Conservation (phyloP, 2,113 vertebrate species). For the Setophaga coronata region DNA sequence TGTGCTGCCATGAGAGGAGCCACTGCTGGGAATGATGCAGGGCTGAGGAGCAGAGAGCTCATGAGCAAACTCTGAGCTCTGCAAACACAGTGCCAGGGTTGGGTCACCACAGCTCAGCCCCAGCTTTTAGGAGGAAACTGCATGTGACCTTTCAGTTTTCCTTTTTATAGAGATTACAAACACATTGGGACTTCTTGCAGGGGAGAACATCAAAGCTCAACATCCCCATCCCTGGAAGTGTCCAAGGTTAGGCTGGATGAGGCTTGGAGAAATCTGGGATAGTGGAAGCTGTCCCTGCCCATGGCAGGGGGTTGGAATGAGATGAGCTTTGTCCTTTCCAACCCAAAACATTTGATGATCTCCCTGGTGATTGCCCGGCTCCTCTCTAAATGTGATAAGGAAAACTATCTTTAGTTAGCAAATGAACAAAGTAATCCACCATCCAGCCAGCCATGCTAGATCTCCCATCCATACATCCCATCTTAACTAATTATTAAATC, state of each 20-base stretch:
- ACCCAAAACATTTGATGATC: background rate
- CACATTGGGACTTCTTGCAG: background rate
- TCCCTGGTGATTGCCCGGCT: background rate
- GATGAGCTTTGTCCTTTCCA: background rate
- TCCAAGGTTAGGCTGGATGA: rapidly evolving
- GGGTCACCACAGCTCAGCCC: background rate
- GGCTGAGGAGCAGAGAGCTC: background rate
- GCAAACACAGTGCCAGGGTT: background rate
- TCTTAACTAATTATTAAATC: constrained; percentile 59
- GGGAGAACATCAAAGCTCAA: background rate
- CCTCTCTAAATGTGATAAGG: background rate
- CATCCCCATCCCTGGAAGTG: background rate
- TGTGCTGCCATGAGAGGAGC: rapidly evolving
- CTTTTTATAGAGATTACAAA: background rate
- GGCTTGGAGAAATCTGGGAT: background rate
- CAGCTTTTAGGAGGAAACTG: background rate
- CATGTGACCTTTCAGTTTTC: background rate
- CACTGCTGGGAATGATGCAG: rapidly evolving
- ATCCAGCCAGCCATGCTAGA: background rate
- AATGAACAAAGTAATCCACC: background rate
- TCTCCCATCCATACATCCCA: background rate
- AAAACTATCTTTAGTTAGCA: background rate
- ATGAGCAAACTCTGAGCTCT: background rate
- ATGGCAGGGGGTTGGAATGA: background rate
- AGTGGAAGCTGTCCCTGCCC: background rate